Percentiles rank a stretch among this genome's conserved stretches.
Conservation (phyloP, 2,888 invertebrate species). For the Mayetiola destructor region DNA sequence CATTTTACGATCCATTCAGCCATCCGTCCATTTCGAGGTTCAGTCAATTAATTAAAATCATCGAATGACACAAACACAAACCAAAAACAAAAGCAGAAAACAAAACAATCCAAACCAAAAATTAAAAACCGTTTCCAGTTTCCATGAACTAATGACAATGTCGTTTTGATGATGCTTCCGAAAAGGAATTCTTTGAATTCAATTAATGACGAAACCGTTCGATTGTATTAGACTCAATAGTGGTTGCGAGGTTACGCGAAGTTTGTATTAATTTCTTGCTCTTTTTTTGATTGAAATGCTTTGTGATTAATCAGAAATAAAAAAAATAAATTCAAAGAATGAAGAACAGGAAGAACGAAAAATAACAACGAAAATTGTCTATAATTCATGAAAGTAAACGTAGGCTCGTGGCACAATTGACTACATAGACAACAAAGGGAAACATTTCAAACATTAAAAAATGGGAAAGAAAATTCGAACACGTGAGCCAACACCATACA, state of each 20-base stretch:
- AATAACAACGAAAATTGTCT: background rate
- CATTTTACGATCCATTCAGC: too few relatives aligned
- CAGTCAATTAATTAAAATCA: too few relatives aligned
- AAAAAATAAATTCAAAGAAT: too few relatives aligned
- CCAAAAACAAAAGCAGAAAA: background rate
- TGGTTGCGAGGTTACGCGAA: background rate
- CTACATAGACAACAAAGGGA: background rate
- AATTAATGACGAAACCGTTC: background rate
- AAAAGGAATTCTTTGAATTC: slow-evolving; percentile 3
- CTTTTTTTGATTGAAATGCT: background rate
- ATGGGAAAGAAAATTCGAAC: too few relatives aligned
- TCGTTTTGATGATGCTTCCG: too few relatives aligned
- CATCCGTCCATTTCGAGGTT: too few relatives aligned
- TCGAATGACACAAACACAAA: background rate
- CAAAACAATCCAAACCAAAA: background rate
- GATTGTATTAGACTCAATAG: background rate
- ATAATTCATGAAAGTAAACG: slow-evolving; percentile 2
- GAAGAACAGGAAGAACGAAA: background rate
- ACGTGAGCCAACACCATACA: slow-evolving; percentile 3
- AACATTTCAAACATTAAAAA: too few relatives aligned
- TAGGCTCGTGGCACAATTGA: slow-evolving; percentile 9
- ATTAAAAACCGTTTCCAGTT: background rate
- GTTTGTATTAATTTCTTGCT: too few relatives aligned
- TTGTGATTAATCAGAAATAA: slow-evolving; percentile 1
- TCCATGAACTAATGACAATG: background rate